Evolutionary conservation across 2,888 invertebrate species (phyloP), one percentile per base, ranked within the genome.

Genomic region (Rhagophthalmus giganteus): DNA sequence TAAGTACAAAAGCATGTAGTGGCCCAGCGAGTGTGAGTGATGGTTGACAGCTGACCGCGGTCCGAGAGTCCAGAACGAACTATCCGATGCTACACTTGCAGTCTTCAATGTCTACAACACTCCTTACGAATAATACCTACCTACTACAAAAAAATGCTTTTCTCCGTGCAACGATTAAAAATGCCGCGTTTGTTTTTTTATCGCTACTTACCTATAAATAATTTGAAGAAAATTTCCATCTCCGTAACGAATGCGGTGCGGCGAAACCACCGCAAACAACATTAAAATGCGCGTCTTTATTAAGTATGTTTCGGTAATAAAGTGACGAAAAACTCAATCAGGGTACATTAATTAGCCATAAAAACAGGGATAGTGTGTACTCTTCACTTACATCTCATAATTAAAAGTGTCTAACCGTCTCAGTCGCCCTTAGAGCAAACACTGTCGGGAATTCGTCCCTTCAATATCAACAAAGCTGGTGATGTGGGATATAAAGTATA

Each of bases 1-100:
- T 76, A 76, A 76, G 76, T 76, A 75, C 71, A 76, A 75, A 76
- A 75, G 71, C 76, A 69, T 76, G 75, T 76, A 73, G 72, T 66
- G 71, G 74, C 70, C 70, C 59, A 65, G 68, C 69, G 67, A 66
- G 69, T 64, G 72, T 74, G 75, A 75, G 74, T 74, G 75, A 75
- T 74, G 74, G 73, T 66, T 73, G 73, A 74, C 74, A 72, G 72
- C 72, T 72, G 73, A 73, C 72, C 74, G 68, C 69, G 66, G 69
- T 69, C 70, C 66, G 66, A 65, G 63, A 66, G 66, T 60, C 62
- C 66, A 56, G 56, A 50, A 57, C 60, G 59, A 62, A 59, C 58
- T 59, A 56, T 59, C 58, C 61, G 57, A 59, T 55, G 45, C 50
- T 48, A 45, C 40, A 30, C 49, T 48, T 46, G 50, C 45, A 46